Percentiles rank a stretch among this genome's conserved stretches.
Conservation (phyloP, 2,888 invertebrate genomes). For the Eupeodes latifasciatus region DNA sequence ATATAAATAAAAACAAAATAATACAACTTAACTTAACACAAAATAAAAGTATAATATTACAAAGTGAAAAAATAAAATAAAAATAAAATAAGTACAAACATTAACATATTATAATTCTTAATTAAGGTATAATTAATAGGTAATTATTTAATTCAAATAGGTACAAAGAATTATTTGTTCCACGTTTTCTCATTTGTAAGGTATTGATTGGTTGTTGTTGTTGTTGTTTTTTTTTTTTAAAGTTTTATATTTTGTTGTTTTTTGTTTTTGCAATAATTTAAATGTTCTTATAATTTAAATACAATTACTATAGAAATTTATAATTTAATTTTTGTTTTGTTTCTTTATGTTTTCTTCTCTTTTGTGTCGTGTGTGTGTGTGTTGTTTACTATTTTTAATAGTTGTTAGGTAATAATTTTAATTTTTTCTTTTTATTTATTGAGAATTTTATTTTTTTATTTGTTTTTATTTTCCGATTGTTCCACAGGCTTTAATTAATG, state of each 20-base stretch:
- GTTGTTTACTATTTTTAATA: conserved; percentile 51
- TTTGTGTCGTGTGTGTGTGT: conserved; percentile 30
- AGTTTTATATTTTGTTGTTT: not conserved
- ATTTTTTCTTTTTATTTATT: conserved; percentile 9
- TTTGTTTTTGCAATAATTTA: conserved; percentile 57
- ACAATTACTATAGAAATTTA: conserved; percentile 54
- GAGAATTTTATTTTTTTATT: conserved; percentile 28
- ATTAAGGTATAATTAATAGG: not conserved
- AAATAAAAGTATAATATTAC: conserved; percentile 18
- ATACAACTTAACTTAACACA: conserved; percentile 40
- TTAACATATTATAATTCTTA: conserved; percentile 24
- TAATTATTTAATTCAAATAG: conserved; percentile 54
- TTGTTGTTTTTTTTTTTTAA: not conserved
- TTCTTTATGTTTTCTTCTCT: conserved; percentile 23
- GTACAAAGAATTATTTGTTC: conserved; percentile 70
- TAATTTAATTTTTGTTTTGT: conserved; percentile 29
- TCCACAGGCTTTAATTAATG: conserved; percentile 63
- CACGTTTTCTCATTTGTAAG: conserved; percentile 58
- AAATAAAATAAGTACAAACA: conserved; percentile 22
- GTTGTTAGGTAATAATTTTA: conserved; percentile 5
- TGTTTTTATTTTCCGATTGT: conserved; percentile 58
- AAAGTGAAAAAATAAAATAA: conserved; percentile 7
- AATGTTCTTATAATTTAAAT: conserved; percentile 55
- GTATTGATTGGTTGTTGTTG: conserved; percentile 67
- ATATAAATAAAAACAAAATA: conserved; percentile 46